Conservation (phyloP, 2,888 invertebrate species). For the Norana najaformis region DNA sequence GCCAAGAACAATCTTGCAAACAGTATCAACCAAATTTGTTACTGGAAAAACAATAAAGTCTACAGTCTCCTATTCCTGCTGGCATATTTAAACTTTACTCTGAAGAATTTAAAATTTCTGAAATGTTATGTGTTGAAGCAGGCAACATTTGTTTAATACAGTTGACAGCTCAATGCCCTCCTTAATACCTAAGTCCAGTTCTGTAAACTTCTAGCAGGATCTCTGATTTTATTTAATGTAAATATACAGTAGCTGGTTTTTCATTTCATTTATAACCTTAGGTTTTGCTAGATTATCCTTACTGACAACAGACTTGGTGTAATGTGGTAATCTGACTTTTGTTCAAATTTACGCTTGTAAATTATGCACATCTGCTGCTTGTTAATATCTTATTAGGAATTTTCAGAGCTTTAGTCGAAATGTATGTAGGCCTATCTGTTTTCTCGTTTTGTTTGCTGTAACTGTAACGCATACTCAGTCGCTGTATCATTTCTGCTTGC, state of each 20-base stretch:
- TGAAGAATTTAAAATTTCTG: not conserved
- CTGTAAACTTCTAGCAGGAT: not conserved
- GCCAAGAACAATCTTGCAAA: not conserved
- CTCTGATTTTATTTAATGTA: constrained; percentile 13
- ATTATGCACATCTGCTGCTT: not conserved
- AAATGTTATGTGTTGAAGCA: not conserved
- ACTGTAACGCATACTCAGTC: not conserved
- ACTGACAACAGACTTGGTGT: not conserved
- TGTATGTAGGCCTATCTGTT: not conserved
- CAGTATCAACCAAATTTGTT: too few relatives aligned
- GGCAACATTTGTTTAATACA: not conserved
- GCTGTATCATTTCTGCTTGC: not conserved
- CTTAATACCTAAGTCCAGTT: not conserved
- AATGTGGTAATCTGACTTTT: not conserved
- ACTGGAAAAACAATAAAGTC: too few relatives aligned
- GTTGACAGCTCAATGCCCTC: not conserved
- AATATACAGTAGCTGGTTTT: not conserved
- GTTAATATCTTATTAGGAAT: not conserved
- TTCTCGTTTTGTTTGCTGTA: not conserved
- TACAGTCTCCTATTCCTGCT: not conserved
- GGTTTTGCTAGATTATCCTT: not conserved
- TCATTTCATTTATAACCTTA: not conserved
- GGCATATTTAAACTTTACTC: not conserved
- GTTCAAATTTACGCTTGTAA: not conserved
- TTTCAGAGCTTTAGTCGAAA: not conserved